Base-by-base conservation (phyloP, 2,113 vertebrate genomes). In the Triplophysa rosa region DNA sequence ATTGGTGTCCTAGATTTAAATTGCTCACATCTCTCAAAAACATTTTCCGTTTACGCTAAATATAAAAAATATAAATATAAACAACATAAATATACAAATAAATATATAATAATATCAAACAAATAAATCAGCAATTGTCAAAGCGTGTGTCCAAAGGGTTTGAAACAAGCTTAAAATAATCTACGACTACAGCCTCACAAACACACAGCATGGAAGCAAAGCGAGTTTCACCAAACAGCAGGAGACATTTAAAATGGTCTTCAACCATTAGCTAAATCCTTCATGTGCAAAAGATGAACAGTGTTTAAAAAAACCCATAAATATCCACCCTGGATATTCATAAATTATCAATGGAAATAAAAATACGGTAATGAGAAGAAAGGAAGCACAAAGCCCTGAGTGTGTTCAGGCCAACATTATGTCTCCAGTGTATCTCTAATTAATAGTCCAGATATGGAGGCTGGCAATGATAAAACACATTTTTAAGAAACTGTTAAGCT, bases 311-410 rank as follows among this genome's bases (percentile, higher is more conserved):
- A 59, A 8, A 66, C 23, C 62, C 13, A 77, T 80, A 77, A 85
- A 87, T 62, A 64, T 75, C 40, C 14, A 71, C 73, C 67, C 67
- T 81, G 80, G 63, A 66, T 86, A 81, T 89, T 86, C 78, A 82
- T 77, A 81, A 85, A 82, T 85, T 81, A 89, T 90, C 87, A 89
- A 85, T 87, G 86, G 83, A 77, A 88, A 84, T 84, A 84, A 81
- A 82, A 84, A 86, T 85, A 88, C 81, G 70, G 64, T 87, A 88
- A 89, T 86, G 83, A 87, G 82, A 85, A 82, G 49, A 52, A 83
- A 83, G 82, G 83, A 88, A 83, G 66, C 37, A 10, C 21, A 54
- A 81, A 73, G 88, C 87, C 87, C 58, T 82, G 8, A 67, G 90
- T 83, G 84, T 89, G 86, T 91, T 91, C 89, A 91, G 88, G 85